Base-by-base conservation (phyloP, 2,797 vertebrate genomes). In the Mormyrops attenuatus region DNA sequence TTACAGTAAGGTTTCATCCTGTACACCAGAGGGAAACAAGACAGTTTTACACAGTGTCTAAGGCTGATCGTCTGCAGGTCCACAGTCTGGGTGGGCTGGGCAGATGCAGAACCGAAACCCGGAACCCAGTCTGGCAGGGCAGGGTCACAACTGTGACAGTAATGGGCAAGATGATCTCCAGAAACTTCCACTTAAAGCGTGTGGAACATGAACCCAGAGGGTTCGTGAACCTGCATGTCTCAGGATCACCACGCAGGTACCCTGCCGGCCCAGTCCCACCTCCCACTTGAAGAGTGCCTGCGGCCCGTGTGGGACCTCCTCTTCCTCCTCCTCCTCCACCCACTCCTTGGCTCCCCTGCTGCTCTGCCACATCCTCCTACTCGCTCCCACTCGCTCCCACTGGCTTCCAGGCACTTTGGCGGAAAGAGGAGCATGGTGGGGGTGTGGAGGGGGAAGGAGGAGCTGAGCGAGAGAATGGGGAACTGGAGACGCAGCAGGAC, bases 201-300 rank as follows among this genome's bases (percentile, higher is more conserved):
- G 34, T 38, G 38, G 38, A 77, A 20, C 17, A 8, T 41, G 69
- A 77, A 77, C 15, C 30, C 13, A 17, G 30, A 77, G 69, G 34
- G 69, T 20, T 38, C 69, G 0, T 38, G 69, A 17, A 77, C 34
- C 69, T 17, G 34, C 69, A 20, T 20, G 69, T 77, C 1, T 2
- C 34, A 17, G 38, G 69, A 41, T 15, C 15, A 77, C 0, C 5
- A 77, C 50, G 85, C 52, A 90, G 88, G 88, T 89, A 85, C 80
- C 87, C 89, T 85, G 53, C 7, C 89, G 49, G 9, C 82, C 55
- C 86, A 69, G 89, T 63, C 69, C 88, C 49, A 0, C 82, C 55
- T 69, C 89, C 89, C 91, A 90, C 88, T 17, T 53, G 44, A 69
- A 52, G 38, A 41, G 22, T 8, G 30, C 49, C 60, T 22, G 60